Base-by-base conservation (phyloP, 2,797 vertebrate species). In the Microctenopoma lineatum region DNA sequence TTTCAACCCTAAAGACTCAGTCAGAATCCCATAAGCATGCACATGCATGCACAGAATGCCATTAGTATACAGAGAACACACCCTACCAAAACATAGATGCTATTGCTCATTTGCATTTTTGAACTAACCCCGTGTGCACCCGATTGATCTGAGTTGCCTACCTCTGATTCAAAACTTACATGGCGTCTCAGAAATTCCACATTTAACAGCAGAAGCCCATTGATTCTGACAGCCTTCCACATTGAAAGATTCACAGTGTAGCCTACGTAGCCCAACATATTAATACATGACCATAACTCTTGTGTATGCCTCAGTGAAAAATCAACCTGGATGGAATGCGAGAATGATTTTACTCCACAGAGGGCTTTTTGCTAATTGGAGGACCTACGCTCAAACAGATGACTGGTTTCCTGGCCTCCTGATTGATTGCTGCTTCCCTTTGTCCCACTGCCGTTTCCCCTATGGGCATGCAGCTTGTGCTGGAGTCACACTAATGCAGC, bases 351-450 rank as follows among this genome's bases (percentile, higher is more conserved):
- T 47, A 76, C 78, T 75, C 81, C 75, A 57, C 59, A 41, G 76
- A 86, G 75, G 60, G 87, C 81, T 80, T 86, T 91, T 69, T 67
- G 8, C 84, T 93, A 91, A 90, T 90, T 94, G 86, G 84, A 86
- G 75, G 70, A 80, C 75, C 67, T 66, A 60, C 86, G 87, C 59
- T 80, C 60, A 70, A 86, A 80, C 36, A 82, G 78, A 80, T 88
- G 87, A 90, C 87, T 90, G 77, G 85, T 90, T 92, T 89, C 82
- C 84, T 59, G 64, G 66, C 67, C 75, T 52, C 59, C 73, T 87
- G 90, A 94, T 91, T 83, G 89, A 93, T 92, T 61, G 11, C 73
- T 66, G 71, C 77, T 70, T 83, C 59, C 80, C 50, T 85, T 84
- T 84, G 83, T 86, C 66, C 84, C 56, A 50, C 59, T 32, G 73